These are phyloP conservation scores for Coracopsis vasa DNA, from an alignment of 2,113 vertebrate species.

Conservation along the genomic window DNA sequence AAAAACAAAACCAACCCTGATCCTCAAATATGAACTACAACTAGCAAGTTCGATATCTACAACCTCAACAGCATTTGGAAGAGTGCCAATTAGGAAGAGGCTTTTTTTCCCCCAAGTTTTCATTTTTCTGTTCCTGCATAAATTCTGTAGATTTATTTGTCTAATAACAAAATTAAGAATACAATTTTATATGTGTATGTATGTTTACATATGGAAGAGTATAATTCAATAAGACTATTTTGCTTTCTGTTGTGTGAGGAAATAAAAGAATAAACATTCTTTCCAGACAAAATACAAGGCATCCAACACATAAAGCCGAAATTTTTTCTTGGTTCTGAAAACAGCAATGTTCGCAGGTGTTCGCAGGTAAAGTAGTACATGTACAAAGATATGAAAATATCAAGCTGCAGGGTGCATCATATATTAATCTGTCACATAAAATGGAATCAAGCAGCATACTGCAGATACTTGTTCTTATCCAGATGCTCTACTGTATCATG, in stretches of 20 bases:
- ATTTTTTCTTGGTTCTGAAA: background rate
- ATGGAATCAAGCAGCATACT: background rate
- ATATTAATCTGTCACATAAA: background rate
- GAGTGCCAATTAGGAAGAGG: background rate
- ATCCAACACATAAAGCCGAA: background rate
- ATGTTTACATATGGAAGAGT: background rate
- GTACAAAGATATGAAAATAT: background rate
- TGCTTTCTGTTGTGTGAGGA: background rate
- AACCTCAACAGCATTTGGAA: background rate
- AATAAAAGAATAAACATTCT: background rate
- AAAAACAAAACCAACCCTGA: too few species aligned
- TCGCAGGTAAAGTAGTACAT: background rate
- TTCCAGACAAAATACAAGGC: background rate
- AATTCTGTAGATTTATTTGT: background rate
- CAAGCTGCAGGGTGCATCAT: background rate
- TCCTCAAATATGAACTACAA: background rate
- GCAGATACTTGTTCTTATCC: background rate
- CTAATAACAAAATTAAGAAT: background rate
- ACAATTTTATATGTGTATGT: background rate
- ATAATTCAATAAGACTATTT: background rate
- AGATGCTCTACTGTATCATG: background rate
- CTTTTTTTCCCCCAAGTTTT: background rate
- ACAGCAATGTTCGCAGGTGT: background rate
- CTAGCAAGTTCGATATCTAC: background rate
- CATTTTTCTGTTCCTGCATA: background rate